phyloP scores from a whole-genome alignment of 2,113 vertebrate genomes.

The Lethenteron camtschaticum region DNA sequence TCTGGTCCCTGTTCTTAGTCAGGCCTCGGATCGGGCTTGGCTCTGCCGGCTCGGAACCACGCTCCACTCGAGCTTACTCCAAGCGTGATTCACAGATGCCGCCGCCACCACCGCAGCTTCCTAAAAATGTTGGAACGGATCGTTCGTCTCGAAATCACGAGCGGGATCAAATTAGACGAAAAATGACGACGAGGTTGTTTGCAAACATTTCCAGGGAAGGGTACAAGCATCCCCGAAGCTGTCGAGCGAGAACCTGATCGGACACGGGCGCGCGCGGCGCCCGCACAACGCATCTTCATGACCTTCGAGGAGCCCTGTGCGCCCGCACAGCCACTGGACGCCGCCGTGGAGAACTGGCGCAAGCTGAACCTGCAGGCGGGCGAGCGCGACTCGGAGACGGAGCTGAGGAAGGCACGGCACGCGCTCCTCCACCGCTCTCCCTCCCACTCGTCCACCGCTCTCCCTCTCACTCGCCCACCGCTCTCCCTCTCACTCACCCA shows the following conservation, averaged over 20 bases:
- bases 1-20: too few relatives aligned
- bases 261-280: conserved; percentile 50
- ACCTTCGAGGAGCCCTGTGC: conserved; percentile 39
- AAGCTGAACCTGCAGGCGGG: conserved; percentile 30
- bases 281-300: conserved; percentile 81
- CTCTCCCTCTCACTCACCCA: too few relatives aligned
- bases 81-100: too few relatives aligned
- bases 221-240: conserved; percentile 21
- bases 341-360: conserved; percentile 44
- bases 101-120: too few relatives aligned
- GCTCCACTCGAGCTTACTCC: too few relatives aligned
- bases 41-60: too few relatives aligned
- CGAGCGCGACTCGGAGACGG: conserved; percentile 36
- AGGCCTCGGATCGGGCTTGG: too few relatives aligned
- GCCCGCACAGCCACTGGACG: conserved; percentile 40
- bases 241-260: conserved; percentile 46
- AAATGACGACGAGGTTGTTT: not conserved
- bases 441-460: too few relatives aligned
- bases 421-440: not conserved
- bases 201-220: conserved; percentile 23
- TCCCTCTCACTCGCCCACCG: too few relatives aligned
- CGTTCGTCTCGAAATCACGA: not conserved
- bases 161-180: not conserved
- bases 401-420: conserved; percentile 29
- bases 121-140: too few relatives aligned